A percentile compares a stretch with the other conserved stretches of the same genome.
phyloP scores from a whole-genome alignment of 2,888 invertebrate genomes.

The Apamea epomidion region DNA sequence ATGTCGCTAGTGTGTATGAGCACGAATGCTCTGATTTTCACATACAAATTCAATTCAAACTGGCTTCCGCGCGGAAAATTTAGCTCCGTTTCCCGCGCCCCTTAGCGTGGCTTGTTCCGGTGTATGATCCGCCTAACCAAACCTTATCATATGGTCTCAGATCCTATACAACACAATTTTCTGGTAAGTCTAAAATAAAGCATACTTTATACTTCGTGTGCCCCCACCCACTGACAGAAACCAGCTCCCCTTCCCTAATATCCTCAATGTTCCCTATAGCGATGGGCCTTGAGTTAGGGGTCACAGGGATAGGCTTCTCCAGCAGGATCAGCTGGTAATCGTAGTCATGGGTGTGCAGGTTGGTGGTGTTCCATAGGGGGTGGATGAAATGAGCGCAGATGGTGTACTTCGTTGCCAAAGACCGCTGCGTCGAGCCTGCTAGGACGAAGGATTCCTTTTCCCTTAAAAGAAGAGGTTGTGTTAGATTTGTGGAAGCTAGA shows the following conservation, averaged over 20 bases:
- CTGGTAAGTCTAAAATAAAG: neutral
- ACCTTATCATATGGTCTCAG: neutral
- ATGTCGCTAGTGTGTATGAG: neutral
- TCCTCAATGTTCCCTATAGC: constrained; percentile 79
- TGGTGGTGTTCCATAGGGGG: constrained; percentile 75
- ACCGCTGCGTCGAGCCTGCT: constrained; percentile 80
- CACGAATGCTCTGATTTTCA: neutral
- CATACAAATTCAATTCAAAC: neutral
- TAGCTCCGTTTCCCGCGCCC: neutral
- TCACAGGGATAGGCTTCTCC: constrained; percentile 79
- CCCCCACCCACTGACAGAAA: constrained; percentile 84
- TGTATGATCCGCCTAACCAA: neutral
- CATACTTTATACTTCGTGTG: constrained; percentile 78
- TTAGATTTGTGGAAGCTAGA: neutral
- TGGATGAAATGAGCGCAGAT: constrained; percentile 85
- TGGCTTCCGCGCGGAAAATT: neutral
- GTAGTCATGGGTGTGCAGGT: constrained; percentile 78
- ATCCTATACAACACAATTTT: neutral
- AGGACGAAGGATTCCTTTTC: constrained; percentile 74
- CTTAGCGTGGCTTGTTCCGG: neutral
- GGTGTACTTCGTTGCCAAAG: constrained; percentile 69
- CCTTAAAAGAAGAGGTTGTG: constrained; percentile 67
- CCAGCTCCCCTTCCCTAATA: constrained; percentile 70
- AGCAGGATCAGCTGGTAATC: constrained; percentile 85
- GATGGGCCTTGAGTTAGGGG: constrained; percentile 76